phyloP scores from a whole-genome alignment of 2,888 invertebrate genomes.

The Drosophila borealis region DNA sequence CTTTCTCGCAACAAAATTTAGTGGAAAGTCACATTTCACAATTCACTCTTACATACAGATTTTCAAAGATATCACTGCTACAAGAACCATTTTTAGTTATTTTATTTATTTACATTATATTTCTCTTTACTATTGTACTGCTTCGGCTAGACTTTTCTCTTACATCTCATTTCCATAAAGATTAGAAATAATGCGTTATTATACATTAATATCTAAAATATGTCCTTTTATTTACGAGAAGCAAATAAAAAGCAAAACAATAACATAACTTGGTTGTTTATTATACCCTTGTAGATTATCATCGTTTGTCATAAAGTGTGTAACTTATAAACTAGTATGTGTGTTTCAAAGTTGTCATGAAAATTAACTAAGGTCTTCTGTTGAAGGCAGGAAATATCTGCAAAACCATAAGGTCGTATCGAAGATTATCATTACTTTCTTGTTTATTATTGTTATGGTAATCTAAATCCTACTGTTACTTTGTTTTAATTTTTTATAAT shows the following conservation, averaged over 20 bases:
- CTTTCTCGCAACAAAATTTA: conserved; percentile 92
- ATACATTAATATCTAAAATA: conserved; percentile 3
- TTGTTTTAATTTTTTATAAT: too few species aligned
- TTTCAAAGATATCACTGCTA: conserved; percentile 93
- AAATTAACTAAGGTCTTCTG: too few species aligned
- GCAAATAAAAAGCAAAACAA: conserved; percentile 7
- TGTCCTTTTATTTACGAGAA: background rate
- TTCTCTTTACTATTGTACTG: conserved; percentile 96
- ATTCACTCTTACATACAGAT: conserved; percentile 95
- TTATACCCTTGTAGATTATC: too few species aligned
- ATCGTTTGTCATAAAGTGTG: too few species aligned
- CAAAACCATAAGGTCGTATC: too few species aligned
- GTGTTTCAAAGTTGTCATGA: too few species aligned
- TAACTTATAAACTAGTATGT: too few species aligned
- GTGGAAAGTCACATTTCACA: conserved; percentile 98
- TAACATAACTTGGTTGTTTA: background rate
- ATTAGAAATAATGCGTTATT: conserved; percentile 14
- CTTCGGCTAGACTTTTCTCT: conserved; percentile 98
- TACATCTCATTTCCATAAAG: conserved; percentile 85
- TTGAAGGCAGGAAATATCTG: too few species aligned
- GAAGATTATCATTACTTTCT: too few species aligned
- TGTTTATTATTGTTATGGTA: too few species aligned
- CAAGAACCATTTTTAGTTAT: conserved; percentile 97
- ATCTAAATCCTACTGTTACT: too few species aligned
- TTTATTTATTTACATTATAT: conserved; percentile 94